Percentiles rank a stretch among this genome's conserved stretches.
These are phyloP conservation scores for Papilio gigon DNA, from an alignment of 2,888 invertebrate genomes.

Conservation along the genomic window DNA sequence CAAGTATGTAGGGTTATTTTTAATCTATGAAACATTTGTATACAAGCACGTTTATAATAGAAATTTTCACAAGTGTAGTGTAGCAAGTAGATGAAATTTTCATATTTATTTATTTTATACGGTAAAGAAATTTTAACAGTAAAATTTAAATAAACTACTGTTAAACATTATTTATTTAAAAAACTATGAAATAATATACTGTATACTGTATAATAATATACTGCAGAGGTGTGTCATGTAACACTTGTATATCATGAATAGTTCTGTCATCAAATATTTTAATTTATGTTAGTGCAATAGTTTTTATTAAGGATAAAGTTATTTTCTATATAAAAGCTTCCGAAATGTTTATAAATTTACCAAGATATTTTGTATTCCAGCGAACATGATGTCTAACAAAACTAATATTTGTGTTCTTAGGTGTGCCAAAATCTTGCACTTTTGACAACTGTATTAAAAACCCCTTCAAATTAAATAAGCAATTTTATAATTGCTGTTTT, in stretches of 20 bases:
- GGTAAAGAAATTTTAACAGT: not conserved
- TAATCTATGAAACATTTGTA: not conserved
- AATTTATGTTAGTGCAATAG: not conserved
- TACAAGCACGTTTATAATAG: not conserved
- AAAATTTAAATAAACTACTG: not conserved
- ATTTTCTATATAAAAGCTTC: not conserved
- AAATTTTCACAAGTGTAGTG: not conserved
- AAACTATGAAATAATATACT: not conserved
- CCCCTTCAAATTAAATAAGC: no score
- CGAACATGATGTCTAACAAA: not conserved
- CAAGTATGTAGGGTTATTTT: no score
- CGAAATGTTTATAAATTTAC: not conserved
- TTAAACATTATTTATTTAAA: not conserved
- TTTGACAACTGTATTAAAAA: not conserved
- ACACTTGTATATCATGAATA: not conserved
- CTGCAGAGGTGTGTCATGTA: not conserved
- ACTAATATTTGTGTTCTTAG: not conserved
- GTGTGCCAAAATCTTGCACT: constrained; percentile 1
- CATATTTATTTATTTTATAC: not conserved
- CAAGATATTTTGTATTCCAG: not conserved
- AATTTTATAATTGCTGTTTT: no score
- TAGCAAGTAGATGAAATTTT: not conserved
- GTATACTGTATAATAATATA: no score
- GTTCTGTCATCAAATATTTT: constrained; percentile 4
- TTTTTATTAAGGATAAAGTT: not conserved